Conservation (phyloP, 2,888 invertebrate species). For the Phortica okadai region DNA sequence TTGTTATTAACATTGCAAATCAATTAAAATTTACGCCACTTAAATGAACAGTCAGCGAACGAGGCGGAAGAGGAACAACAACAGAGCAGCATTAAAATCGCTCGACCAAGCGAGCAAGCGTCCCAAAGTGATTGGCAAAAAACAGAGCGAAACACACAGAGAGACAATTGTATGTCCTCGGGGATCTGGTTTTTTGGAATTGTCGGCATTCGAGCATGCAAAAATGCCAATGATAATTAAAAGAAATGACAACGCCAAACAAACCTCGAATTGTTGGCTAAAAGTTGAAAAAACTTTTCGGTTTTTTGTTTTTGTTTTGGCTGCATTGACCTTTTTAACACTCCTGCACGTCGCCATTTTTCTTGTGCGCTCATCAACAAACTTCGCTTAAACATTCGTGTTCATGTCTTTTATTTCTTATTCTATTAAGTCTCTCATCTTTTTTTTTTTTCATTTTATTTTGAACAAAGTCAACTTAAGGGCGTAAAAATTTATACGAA, state of each 20-base stretch:
- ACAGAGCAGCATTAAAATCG: neutral
- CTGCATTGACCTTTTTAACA: constrained; percentile 29
- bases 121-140: neutral
- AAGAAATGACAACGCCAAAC: constrained; percentile 40
- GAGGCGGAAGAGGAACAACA: no score
- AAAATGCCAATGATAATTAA: constrained; percentile 48
- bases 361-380: no score
- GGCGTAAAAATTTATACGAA: constrained; percentile 54
- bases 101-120: neutral
- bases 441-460: constrained; percentile 6
- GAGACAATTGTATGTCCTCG: neutral
- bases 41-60: no score
- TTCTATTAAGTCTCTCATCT: neutral
- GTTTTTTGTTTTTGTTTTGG: constrained; percentile 19
- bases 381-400: no score
- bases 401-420: no score
- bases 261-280: constrained; percentile 16
- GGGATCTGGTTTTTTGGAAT: neutral
- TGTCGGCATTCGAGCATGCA: constrained; percentile 13
- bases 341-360: neutral
- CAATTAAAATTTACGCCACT: constrained; percentile 12
- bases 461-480: constrained; percentile 36
- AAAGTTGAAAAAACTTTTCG: constrained; percentile 34
- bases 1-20: neutral
- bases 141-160: no score